Conservation (phyloP, 2,888 invertebrate species). For the Rhaphigaster nebulosa region DNA sequence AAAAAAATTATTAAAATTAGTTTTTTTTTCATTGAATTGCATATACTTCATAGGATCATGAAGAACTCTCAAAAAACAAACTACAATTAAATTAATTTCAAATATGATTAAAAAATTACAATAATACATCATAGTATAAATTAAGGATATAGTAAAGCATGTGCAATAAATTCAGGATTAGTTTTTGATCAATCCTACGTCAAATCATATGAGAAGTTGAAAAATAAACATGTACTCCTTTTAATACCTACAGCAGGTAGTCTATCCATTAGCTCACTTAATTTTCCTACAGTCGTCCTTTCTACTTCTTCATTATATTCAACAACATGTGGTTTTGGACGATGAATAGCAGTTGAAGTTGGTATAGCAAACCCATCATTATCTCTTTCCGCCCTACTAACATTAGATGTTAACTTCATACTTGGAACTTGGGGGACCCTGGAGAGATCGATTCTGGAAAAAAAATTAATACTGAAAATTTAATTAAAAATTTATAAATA, state of each 20-base stretch:
- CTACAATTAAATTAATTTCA: too few species aligned
- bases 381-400: slow-evolving; percentile 10
- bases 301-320: slow-evolving; percentile 12
- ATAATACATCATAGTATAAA: too few species aligned
- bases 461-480: not conserved
- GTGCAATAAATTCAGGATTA: too few species aligned
- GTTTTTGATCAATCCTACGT: not conserved
- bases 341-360: slow-evolving; percentile 12
- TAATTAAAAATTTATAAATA: not conserved
- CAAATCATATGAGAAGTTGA: not conserved
- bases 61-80: too few species aligned
- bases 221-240: not conserved
- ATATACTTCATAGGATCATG: too few species aligned
- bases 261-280: not conserved
- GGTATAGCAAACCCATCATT: slow-evolving; percentile 19
- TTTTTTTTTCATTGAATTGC: too few species aligned
- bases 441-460: slow-evolving; percentile 14
- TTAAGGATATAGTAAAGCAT: too few species aligned
- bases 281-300: not conserved
- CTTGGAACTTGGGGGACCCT: slow-evolving; percentile 1
- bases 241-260: slow-evolving; percentile 20
- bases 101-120: too few species aligned
- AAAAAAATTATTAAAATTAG: too few species aligned
- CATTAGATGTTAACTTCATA: slow-evolving; percentile 12
- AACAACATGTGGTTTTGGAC: not conserved